Base-by-base conservation (phyloP, 2,797 vertebrate genomes). In the Oreortyx pictus region DNA sequence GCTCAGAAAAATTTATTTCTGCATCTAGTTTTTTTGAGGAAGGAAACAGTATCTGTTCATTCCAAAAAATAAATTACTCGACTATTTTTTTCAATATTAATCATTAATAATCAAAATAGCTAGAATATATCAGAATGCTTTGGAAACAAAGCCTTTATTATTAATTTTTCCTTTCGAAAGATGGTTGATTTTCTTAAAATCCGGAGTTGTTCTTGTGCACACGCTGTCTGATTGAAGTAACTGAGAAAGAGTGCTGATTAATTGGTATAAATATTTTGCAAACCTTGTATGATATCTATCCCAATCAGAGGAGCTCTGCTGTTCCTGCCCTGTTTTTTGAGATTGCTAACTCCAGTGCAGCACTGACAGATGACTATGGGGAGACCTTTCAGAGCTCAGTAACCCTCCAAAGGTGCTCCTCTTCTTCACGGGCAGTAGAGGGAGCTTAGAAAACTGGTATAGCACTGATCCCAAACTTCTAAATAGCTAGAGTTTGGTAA, bases 361-460 rank as follows among this genome's bases (percentile, higher is more conserved):
- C 33, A 7, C 0, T 66, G 74, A 16, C 44, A 68, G 56, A 19
- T 1, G 1, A 19, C 62, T 25, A 3, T 11, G 47, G 22, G 33
- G 6, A 20, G 46, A 9, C n/a, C 20, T 71, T 4, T 60, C 20
- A 43, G 15, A 35, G 14, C 65, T n/a, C 7, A 41, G 0, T 1
- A 41, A 41, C 39, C 8, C 68, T 44, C 46, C 3, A 23, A 43
- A 78, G 35, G 27, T 89, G 95, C 47, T 78, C 70, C 39, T 78
- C 70, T 76, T 89, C 61, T 70, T 59, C 2, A 18, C 59, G 59
- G 76, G 65, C 82, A 66, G 87, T 44, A 96, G 91, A 88, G 89
- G 89, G 92, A 92, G 91, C 87, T 78, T 92, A 27, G 56, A 44
- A 94, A 93, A 72, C 19, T 74, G 35, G 4, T 19, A 16, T 0